A percentile compares a stretch with the other conserved stretches of the same genome.
These are phyloP conservation scores for Danionella dracula DNA, from an alignment of 2,797 vertebrate species.

Conservation along the genomic window DNA sequence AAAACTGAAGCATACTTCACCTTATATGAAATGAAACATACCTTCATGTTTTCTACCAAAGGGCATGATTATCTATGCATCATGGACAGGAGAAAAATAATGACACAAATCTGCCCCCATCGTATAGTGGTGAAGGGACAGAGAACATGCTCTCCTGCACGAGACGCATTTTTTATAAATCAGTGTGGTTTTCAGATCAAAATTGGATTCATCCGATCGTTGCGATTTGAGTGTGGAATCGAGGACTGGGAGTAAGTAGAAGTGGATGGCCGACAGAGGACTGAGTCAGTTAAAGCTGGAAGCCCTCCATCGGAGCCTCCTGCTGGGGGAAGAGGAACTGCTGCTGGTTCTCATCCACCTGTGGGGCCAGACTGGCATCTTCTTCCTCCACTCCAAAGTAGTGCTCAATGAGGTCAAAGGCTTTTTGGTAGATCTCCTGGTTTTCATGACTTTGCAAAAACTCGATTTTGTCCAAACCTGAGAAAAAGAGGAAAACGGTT, in stretches of 20 bases:
- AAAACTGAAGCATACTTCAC: not conserved
- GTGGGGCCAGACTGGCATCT: slow-evolving; percentile 82
- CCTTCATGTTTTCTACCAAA: not conserved
- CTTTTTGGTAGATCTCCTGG: slow-evolving; percentile 99
- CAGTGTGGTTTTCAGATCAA: not conserved
- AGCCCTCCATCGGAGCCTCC: slow-evolving; percentile 98
- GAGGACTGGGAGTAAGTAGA: not conserved
- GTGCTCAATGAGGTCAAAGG: slow-evolving; percentile 95
- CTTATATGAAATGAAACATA: not conserved
- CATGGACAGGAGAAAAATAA: slow-evolving; percentile 26
- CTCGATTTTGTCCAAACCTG: slow-evolving; percentile 96
- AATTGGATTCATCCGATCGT: slow-evolving; percentile 45
- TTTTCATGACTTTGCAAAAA: slow-evolving; percentile 98
- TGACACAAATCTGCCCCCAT: slow-evolving; percentile 24
- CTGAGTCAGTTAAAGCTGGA: slow-evolving; percentile 85
- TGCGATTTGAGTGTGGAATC: slow-evolving; percentile 7
- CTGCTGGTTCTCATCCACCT: slow-evolving; percentile 93
- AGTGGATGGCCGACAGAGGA: slow-evolving; percentile 20
- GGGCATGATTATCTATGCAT: slow-evolving; percentile 11
- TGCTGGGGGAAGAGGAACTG: slow-evolving; percentile 96
- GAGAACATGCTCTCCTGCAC: slow-evolving; percentile 21
- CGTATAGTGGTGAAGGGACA: slow-evolving; percentile 16
- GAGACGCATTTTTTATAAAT: slow-evolving; percentile 19
- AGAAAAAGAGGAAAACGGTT: not conserved
- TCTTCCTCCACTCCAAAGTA: slow-evolving; percentile 97